Conservation (phyloP, 2,888 invertebrate genomes). For the Lasioglossum lativentre region DNA sequence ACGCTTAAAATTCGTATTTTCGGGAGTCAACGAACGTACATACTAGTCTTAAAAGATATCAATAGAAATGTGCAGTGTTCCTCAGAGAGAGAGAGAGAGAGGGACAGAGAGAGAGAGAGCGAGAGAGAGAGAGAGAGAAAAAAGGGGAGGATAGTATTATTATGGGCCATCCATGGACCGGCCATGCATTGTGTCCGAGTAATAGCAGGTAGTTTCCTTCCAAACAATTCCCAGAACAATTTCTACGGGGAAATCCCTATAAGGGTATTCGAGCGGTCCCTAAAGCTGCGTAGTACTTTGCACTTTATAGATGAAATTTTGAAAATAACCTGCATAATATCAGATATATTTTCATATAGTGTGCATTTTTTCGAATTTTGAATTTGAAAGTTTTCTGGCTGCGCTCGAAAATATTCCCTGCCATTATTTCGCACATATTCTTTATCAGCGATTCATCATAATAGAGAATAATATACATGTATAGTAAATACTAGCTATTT, state of each 20-base stretch:
- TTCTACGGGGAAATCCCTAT: neutral
- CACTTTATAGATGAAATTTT: neutral
- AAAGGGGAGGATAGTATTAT: neutral
- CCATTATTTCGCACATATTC: neutral
- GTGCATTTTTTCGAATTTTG: neutral
- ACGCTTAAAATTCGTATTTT: neutral
- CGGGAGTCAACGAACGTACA: neutral
- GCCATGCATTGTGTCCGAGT: neutral
- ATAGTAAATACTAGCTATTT: neutral
- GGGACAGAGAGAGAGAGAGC: neutral
- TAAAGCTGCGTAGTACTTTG: neutral
- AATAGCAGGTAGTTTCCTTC: conserved; percentile 32
- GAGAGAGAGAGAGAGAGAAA: neutral
- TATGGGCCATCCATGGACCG: neutral
- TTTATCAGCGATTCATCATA: neutral
- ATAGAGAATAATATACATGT: neutral
- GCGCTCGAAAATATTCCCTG: neutral
- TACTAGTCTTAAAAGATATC: neutral
- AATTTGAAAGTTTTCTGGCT: neutral
- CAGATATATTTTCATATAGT: neutral
- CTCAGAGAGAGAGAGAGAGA: too few relatives aligned
- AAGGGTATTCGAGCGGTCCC: neutral
- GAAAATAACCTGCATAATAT: neutral
- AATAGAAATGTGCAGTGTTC: neutral
- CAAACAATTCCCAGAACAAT: conserved; percentile 12